These are phyloP conservation scores for Adineta ricciae DNA, from an alignment of 2,888 invertebrate genomes.

Conservation along the genomic window DNA sequence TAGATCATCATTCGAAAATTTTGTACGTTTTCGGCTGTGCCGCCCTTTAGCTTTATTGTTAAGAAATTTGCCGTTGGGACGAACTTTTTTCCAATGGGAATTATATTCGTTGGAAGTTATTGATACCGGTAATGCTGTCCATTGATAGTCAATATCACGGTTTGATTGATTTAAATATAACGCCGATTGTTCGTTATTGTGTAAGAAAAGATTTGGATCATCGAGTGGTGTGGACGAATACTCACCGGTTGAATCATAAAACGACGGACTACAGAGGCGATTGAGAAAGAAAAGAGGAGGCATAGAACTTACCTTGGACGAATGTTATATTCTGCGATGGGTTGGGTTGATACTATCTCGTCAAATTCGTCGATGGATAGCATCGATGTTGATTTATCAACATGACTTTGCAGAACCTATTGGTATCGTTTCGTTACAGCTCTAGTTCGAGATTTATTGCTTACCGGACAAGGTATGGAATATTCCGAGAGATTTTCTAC, in stretches of 20 bases:
- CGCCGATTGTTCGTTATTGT: background rate
- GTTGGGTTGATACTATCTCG: background rate
- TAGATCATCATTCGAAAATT: background rate
- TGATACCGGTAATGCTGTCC: background rate
- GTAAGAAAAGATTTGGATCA: background rate
- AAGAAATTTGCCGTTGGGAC: background rate
- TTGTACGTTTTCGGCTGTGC: conserved; percentile 10
- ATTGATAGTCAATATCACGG: background rate
- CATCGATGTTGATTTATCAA: background rate
- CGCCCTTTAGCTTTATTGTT: background rate
- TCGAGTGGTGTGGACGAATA: background rate
- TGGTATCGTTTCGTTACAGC: no score
- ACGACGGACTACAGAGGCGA: background rate
- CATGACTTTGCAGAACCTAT: background rate
- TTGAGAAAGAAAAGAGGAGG: background rate
- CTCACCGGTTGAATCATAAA: background rate
- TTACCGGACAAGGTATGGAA: conserved; percentile 13
- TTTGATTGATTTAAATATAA: background rate
- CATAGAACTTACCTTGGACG: background rate
- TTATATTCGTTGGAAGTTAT: background rate
- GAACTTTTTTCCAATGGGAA: background rate
- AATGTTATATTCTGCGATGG: background rate
- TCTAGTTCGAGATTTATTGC: no score
- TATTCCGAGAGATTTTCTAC: conserved; percentile 1
- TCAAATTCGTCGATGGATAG: background rate